phyloP scores from a whole-genome alignment of 2,888 invertebrate genomes.

The Auanema freiburgensis region DNA sequence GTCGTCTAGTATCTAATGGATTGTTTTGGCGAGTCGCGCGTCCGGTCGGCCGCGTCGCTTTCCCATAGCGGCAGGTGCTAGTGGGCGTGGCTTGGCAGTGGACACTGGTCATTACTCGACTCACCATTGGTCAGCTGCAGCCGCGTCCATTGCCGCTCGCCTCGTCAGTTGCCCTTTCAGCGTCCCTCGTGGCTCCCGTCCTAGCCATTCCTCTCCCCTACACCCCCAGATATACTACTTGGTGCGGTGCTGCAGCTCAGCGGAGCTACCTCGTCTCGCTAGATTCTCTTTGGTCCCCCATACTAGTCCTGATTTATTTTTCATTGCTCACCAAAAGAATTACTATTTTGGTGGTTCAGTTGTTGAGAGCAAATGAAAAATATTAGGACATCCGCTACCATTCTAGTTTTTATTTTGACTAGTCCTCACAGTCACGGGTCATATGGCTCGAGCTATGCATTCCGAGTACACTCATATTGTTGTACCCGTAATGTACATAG shows the following conservation, averaged over 20 bases:
- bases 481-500: constrained; percentile 9
- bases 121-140: constrained; percentile 16
- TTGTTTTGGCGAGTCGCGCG: constrained; percentile 4
- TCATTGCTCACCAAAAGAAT: constrained; percentile 1
- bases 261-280: background rate
- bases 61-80: constrained; percentile 9
- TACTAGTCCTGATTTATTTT: background rate
- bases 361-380: background rate
- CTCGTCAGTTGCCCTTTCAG: constrained; percentile 11
- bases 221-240: constrained; percentile 4
- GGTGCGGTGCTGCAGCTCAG: constrained; percentile 1
- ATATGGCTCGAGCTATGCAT: constrained; percentile 5
- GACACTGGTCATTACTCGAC: constrained; percentile 5
- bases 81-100: constrained; percentile 18
- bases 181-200: constrained; percentile 11
- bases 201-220: constrained; percentile 12
- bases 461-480: background rate
- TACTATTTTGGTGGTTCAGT: background rate
- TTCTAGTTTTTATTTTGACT: no score
- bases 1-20: background rate
- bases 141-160: constrained; percentile 12
- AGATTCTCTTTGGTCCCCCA: background rate
- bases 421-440: background rate
- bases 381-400: background rate
- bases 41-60: constrained; percentile 4